Base-by-base conservation (phyloP, 2,888 invertebrate species). In the Calliopum simillimum region DNA sequence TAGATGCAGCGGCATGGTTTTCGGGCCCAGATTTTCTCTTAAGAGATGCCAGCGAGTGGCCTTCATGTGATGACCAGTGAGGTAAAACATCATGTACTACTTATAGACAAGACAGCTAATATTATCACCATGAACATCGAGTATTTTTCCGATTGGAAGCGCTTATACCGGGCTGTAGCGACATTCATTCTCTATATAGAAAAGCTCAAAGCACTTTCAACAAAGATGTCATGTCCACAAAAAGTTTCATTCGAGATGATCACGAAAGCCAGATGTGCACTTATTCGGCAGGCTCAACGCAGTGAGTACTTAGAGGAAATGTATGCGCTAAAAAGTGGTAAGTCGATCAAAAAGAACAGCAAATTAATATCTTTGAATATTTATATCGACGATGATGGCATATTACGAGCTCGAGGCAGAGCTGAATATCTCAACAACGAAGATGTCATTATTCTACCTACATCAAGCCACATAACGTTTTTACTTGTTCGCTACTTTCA, bases 381-480 rank as follows among this genome's bases (percentile, higher is more conserved):
- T 8, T 71, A 71, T 21, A 16, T 73, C 33, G 75, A 75, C 49
- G 33, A 49, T 3, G 41, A n/a, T 14, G 43, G 13, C n/a, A n/a
- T n/a, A n/a, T n/a, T n/a, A n/a, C n/a, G n/a, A n/a, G n/a, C n/a
- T n/a, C n/a, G n/a, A n/a, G 44, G 74, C 47, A 46, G 73, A 64
- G 58, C 65, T n/a, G 5, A 73, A 44, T 51, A 58, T 21, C 67
- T 74, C 4, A 73, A 71, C 19, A 74, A 72, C 23, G 68, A 71
- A 33, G 70, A 71, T 4, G 74, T 59, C 12, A 65, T 47, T 41
- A 59, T 70, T 1, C 63, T 72, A 11, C 65, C 55, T 8, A 65
- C 12, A 19, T 55, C 46, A n/a, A 74, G 73, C 58, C 69, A 73
- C 23, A 61, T 71, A 2, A 70, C 69, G 21, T 74, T 73, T 46